Conservation (phyloP, 2,888 invertebrate species). For the Sphecodes monilicornis region DNA sequence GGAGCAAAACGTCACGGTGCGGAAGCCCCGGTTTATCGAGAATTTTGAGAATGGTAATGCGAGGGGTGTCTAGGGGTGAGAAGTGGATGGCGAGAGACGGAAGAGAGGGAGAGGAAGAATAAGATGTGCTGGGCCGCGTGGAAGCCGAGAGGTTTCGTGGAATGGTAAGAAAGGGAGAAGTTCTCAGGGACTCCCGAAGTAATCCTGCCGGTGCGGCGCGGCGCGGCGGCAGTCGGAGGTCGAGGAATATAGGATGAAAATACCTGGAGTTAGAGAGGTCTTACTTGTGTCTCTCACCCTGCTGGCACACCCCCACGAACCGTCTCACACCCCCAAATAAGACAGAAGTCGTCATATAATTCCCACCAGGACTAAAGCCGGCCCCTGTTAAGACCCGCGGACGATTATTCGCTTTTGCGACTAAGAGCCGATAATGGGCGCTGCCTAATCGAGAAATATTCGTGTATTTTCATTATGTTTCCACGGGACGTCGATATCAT, state of each 20-base stretch:
- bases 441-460: background rate
- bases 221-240: conserved; percentile 75
- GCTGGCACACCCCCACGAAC: conserved; percentile 33
- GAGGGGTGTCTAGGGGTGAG: conserved; percentile 31
- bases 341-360: conserved; percentile 82
- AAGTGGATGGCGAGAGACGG: conserved; percentile 27
- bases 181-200: conserved; percentile 81
- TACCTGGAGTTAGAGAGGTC: conserved; percentile 84
- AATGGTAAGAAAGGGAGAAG: conserved; percentile 77
- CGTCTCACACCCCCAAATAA: conserved; percentile 76
- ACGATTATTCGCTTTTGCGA: conserved; percentile 38
- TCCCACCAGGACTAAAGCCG: conserved; percentile 79
- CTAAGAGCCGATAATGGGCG: background rate
- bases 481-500: background rate
- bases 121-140: conserved; percentile 45
- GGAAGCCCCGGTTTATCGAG: conserved; percentile 74
- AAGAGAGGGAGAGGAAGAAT: conserved; percentile 31
- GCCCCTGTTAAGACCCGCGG: conserved; percentile 69
- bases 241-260: conserved; percentile 84
- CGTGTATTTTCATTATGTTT: background rate
- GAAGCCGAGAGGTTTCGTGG: conserved; percentile 61
- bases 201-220: conserved; percentile 82
- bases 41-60: conserved; percentile 78
- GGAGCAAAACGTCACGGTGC: conserved; percentile 55
- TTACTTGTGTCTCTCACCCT: conserved; percentile 73